Conservation (phyloP, 1,140 invertebrate genomes). For the Himalopsyche phryganea region DNA sequence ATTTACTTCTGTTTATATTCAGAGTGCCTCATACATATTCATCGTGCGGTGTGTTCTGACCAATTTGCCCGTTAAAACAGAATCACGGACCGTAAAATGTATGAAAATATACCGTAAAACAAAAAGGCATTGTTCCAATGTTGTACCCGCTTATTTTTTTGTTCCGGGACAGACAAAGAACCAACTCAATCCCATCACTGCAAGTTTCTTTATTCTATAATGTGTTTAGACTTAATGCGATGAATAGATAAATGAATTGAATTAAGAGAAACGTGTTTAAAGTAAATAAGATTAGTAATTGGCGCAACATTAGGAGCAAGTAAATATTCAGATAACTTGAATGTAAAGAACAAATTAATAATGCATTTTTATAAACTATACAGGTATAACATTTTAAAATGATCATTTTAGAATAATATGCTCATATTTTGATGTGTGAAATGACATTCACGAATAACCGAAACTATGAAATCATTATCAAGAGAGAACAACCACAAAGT, state of each 20-base stretch:
- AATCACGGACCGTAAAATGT: conserved; percentile 36
- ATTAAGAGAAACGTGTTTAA: conserved; percentile 17
- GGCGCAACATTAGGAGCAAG: too few species aligned
- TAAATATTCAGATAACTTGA: too few species aligned
- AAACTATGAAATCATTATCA: too few species aligned
- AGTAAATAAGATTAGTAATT: conserved; percentile 8
- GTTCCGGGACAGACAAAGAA: conserved; percentile 32
- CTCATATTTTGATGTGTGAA: too few species aligned
- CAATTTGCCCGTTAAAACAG: conserved; percentile 36
- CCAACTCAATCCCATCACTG: conserved; percentile 9
- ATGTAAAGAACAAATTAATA: too few species aligned
- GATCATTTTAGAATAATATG: too few species aligned
- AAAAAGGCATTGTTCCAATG: conserved; percentile 34
- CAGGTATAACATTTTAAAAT: too few species aligned
- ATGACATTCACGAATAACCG: too few species aligned
- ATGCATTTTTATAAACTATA: too few species aligned
- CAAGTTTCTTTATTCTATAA: conserved; percentile 6
- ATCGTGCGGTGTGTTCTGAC: conserved; percentile 32
- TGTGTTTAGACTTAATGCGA: conserved; percentile 3
- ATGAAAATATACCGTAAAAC: conserved; percentile 36
- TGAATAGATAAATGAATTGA: conserved; percentile 21
- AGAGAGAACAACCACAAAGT: too few species aligned
- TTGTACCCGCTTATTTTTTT: conserved; percentile 35
- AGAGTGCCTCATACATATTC: conserved; percentile 34
- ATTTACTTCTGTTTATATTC: conserved; percentile 32